Conservation (phyloP, 2,797 vertebrate species). For the Ptychadena robeensis region DNA sequence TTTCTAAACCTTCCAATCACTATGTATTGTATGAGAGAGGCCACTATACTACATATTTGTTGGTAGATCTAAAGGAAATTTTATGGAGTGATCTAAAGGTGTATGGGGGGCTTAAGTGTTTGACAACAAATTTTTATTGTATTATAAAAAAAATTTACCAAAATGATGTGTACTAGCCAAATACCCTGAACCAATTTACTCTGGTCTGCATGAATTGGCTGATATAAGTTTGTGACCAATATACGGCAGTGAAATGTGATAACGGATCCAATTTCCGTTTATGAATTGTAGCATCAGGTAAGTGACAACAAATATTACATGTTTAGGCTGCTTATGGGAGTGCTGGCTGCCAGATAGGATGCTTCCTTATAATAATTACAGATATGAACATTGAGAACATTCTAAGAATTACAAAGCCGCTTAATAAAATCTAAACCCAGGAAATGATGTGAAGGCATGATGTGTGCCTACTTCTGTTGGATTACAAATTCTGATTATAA, state of each 20-base stretch:
- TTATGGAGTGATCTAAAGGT: too few relatives aligned
- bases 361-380: slow-evolving; percentile 13
- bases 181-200: not conserved
- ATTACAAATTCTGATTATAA: slow-evolving; percentile 9
- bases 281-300: not conserved
- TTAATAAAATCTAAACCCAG: slow-evolving; percentile 38
- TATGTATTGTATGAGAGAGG: too few relatives aligned
- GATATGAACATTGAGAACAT: slow-evolving; percentile 9
- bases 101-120: too few relatives aligned
- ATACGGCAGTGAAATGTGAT: not conserved
- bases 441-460: slow-evolving; percentile 26
- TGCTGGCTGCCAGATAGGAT: not conserved
- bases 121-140: too few relatives aligned
- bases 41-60: too few relatives aligned
- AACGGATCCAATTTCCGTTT: not conserved
- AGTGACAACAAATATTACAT: not conserved
- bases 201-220: not conserved
- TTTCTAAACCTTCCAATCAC: too few relatives aligned
- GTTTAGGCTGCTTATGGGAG: not conserved
- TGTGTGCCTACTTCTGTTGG: not conserved
- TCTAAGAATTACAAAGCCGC: slow-evolving; percentile 35
- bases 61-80: too few relatives aligned
- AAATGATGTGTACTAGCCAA: too few relatives aligned
- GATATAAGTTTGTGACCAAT: not conserved
- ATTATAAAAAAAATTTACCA: too few relatives aligned